Percentiles rank a stretch among this genome's conserved stretches.
These are phyloP conservation scores for Halcyon badia DNA, from an alignment of 2,797 vertebrate species.

Conservation along the genomic window DNA sequence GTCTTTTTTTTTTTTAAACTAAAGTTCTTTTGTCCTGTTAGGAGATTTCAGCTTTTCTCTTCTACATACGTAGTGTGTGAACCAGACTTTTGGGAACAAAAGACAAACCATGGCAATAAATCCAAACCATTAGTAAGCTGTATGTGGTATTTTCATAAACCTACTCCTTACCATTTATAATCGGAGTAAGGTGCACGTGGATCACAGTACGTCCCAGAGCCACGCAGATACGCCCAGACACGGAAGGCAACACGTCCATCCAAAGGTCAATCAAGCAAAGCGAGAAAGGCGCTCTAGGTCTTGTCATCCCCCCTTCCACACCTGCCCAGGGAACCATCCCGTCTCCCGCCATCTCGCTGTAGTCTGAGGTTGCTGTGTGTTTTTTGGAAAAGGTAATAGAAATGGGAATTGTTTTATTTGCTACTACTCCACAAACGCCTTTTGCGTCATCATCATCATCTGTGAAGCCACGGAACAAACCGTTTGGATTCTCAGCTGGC, in stretches of 20 bases:
- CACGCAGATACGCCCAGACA: background rate
- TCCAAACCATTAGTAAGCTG: background rate
- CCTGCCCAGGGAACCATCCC: background rate
- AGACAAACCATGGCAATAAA: conserved; percentile 39
- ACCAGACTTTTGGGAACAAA: background rate
- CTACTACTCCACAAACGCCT: background rate
- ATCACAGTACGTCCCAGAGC: background rate
- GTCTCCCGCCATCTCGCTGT: background rate
- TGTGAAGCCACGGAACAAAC: background rate
- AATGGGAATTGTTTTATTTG: background rate
- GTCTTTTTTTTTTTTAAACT: background rate
- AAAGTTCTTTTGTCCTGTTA: background rate
- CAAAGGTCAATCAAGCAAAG: background rate
- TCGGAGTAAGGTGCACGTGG: background rate
- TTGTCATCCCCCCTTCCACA: accelerated
- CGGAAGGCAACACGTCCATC: background rate
- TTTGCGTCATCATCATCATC: background rate
- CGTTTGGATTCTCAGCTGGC: background rate
- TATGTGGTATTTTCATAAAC: conserved; percentile 44
- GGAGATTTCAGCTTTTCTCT: conserved; percentile 27
- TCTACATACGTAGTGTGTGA: background rate
- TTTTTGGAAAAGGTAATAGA: background rate
- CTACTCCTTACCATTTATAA: background rate
- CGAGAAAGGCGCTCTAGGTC: background rate
- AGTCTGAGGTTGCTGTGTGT: background rate